These are phyloP conservation scores for Pristionchus entomophagus DNA, from an alignment of 2,888 invertebrate genomes.

Conservation along the genomic window DNA sequence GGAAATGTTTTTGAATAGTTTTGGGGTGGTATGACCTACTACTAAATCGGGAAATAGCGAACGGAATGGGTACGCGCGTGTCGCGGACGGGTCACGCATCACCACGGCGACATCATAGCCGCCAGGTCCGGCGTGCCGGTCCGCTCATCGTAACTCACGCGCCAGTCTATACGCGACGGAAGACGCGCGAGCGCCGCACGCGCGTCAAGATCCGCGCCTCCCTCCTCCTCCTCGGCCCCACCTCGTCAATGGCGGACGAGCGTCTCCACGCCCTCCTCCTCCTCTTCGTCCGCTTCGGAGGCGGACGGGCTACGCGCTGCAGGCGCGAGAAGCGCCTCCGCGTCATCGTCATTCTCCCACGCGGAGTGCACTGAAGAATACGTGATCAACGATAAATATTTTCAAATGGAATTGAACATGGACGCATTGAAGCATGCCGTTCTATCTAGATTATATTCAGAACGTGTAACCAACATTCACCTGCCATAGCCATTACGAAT, in stretches of 20 bases:
- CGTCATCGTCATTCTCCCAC: constrained; percentile 52
- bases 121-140: constrained; percentile 46
- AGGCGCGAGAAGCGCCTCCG: constrained; percentile 34
- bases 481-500: no score
- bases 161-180: constrained; percentile 36
- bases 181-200: constrained; percentile 28
- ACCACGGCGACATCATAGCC: neutral
- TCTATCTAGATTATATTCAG: neutral
- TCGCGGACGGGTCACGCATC: constrained; percentile 16
- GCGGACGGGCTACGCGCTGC: constrained; percentile 21
- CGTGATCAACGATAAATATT: neutral
- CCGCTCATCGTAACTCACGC: constrained; percentile 43
- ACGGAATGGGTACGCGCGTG: neutral
- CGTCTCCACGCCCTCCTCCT: constrained; percentile 20
- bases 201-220: neutral
- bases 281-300: neutral
- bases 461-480: neutral
- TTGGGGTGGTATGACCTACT: constrained; percentile 5
- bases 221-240: constrained; percentile 44
- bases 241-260: constrained; percentile 45
- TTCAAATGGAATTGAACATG: no score
- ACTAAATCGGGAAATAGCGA: neutral
- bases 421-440: neutral
- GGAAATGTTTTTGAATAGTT: neutral
- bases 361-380: constrained; percentile 3